phyloP scores from a whole-genome alignment of 2,888 invertebrate species.

The Leuctra nigra region DNA sequence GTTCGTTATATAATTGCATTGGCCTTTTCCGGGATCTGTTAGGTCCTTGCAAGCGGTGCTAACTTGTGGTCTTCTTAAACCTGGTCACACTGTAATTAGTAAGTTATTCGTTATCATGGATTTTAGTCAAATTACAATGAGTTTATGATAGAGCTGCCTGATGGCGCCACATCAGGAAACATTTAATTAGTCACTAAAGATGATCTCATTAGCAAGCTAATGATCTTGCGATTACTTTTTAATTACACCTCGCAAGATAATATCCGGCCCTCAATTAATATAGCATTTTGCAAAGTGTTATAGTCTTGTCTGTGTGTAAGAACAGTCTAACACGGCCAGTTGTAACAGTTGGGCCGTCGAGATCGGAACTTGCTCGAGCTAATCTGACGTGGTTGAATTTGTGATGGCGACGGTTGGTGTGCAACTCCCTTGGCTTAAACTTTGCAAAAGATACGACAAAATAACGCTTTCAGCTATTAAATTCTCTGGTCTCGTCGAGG shows the following conservation, averaged over 20 bases:
- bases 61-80: no score
- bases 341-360: constrained; percentile 8
- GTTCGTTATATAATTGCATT: no score
- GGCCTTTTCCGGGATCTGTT: no score
- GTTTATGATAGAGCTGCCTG: no score
- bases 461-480: constrained; percentile 12
- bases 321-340: neutral
- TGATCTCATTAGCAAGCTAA: constrained; percentile 15
- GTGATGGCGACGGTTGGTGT: constrained; percentile 12
- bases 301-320: constrained; percentile 1
- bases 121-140: no score
- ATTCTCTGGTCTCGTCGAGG: neutral
- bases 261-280: constrained; percentile 16
- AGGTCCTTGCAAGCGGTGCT: no score
- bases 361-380: neutral
- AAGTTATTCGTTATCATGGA: no score
- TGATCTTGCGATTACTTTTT: constrained; percentile 15
- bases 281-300: constrained; percentile 12
- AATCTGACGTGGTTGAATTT: constrained; percentile 12
- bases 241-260: constrained; percentile 9
- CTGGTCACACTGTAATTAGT: no score
- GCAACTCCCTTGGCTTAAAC: constrained; percentile 1
- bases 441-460: constrained; percentile 12
- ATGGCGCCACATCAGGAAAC: no score
- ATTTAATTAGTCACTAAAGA: constrained; percentile 9